These are phyloP conservation scores for Atethmia centrago DNA, from an alignment of 2,888 invertebrate genomes.

Conservation along the genomic window DNA sequence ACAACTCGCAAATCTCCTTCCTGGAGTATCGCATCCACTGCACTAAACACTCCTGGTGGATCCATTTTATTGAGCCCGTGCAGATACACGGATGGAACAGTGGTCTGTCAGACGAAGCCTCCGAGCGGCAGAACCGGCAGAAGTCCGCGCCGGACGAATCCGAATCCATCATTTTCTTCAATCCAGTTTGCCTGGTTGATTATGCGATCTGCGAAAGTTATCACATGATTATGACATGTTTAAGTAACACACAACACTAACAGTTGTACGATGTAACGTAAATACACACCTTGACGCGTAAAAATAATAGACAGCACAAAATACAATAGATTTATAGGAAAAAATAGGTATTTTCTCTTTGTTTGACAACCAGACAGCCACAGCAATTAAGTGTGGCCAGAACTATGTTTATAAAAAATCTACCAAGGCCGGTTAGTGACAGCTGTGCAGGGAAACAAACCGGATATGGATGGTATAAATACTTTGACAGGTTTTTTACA, in stretches of 20 bases:
- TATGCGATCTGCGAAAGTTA: conserved; percentile 82
- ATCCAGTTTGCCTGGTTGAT: conserved; percentile 86
- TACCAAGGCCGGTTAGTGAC: conserved; percentile 47
- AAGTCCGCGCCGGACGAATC: conserved; percentile 94
- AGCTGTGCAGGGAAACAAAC: conserved; percentile 52
- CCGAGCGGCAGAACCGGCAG: conserved; percentile 99
- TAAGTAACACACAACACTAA: conserved; percentile 41
- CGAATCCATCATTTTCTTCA: conserved; percentile 87
- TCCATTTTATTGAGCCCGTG: conserved; percentile 99
- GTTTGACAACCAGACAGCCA: conserved; percentile 80
- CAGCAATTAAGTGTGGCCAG: conserved; percentile 69
- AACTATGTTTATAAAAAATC: conserved; percentile 39
- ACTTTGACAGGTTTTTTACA: conserved; percentile 19
- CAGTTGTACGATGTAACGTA: conserved; percentile 34
- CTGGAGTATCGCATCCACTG: conserved; percentile 99
- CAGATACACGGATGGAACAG: conserved; percentile 99
- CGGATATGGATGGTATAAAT: conserved; percentile 25
- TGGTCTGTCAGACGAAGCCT: conserved; percentile 97
- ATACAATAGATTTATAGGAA: conserved; percentile 75
- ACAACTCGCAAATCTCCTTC: conserved; percentile 99
- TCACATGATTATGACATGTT: conserved; percentile 59
- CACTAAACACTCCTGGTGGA: conserved; percentile 99
- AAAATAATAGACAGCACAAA: conserved; percentile 70
- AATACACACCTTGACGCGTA: conserved; percentile 72
- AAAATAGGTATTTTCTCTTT: conserved; percentile 74